Conservation (phyloP, 2,888 invertebrate species). For the Pterobdella sp. region DNA sequence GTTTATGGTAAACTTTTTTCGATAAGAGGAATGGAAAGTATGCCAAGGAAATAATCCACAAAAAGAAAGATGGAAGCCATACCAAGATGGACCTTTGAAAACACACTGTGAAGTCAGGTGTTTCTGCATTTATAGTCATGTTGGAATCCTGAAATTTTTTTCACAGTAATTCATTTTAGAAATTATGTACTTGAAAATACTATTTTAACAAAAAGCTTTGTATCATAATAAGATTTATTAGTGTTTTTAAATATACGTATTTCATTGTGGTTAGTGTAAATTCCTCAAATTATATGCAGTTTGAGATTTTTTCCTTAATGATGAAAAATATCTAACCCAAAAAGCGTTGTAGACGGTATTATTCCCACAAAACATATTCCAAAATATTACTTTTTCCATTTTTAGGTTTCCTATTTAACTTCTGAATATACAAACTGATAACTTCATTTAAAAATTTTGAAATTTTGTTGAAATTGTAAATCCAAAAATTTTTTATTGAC, state of each 20-base stretch:
- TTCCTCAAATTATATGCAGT: not conserved
- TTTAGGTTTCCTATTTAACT: too few relatives aligned
- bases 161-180: slow-evolving; percentile 21
- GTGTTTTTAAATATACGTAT: too few relatives aligned
- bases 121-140: slow-evolving; percentile 28
- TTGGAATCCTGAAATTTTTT: not conserved
- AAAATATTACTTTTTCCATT: slow-evolving; percentile 19
- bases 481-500: too few relatives aligned
- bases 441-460: too few relatives aligned
- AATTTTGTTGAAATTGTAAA: too few relatives aligned
- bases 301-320: not conserved
- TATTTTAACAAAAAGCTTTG: not conserved
- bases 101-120: slow-evolving; percentile 34
- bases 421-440: too few relatives aligned
- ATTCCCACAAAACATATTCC: slow-evolving; percentile 31
- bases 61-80: slow-evolving; percentile 33
- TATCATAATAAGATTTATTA: too few relatives aligned
- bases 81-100: slow-evolving; percentile 35
- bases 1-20: not conserved
- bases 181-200: not conserved
- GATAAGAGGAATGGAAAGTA: slow-evolving; percentile 32
- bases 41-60: slow-evolving; percentile 27
- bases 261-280: too few relatives aligned
- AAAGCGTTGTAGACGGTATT: slow-evolving; percentile 30
- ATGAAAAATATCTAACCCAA: slow-evolving; percentile 31